phyloP scores from a whole-genome alignment of 2,797 vertebrate species.

The Silurus lanzhouensis region DNA sequence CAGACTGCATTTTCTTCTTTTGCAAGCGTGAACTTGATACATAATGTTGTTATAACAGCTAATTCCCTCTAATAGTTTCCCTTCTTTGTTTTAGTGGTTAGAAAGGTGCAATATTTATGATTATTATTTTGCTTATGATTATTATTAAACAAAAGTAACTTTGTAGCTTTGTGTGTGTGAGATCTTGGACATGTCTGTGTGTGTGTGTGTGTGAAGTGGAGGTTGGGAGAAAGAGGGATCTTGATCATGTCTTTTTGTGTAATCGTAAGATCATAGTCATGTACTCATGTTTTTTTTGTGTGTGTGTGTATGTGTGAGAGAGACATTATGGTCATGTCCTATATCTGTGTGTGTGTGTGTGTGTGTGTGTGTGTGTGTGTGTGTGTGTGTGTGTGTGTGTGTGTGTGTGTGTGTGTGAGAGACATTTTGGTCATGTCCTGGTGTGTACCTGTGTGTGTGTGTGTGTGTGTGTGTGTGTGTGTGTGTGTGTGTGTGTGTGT shows the following conservation, averaged over 20 bases:
- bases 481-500: slow-evolving; percentile 67
- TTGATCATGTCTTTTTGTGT: no score
- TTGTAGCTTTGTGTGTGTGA: no score
- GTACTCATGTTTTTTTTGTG: slow-evolving; percentile 39
- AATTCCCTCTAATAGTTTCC: neutral
- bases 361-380: slow-evolving; percentile 52
- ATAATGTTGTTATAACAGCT: neutral
- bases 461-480: slow-evolving; percentile 67
- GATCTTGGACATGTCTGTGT: slow-evolving; percentile 61
- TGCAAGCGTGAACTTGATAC: neutral
- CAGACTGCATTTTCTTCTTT: slow-evolving; percentile 8
- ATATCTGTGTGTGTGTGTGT: slow-evolving; percentile 61
- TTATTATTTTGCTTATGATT: neutral
- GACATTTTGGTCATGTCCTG: neutral
- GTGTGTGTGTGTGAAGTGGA: slow-evolving; percentile 36
- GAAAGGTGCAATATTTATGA: neutral
- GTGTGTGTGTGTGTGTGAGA: slow-evolving; percentile 59
- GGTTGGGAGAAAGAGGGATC: no score
- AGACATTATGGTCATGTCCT: slow-evolving; percentile 16
- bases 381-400: slow-evolving; percentile 52
- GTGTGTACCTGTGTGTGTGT: slow-evolving; percentile 62
- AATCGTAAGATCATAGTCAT: neutral
- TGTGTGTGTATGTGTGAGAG: slow-evolving; percentile 60
- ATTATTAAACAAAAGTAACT: neutral
- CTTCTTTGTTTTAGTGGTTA: neutral